Evolutionary conservation across 2,888 invertebrate genomes (phyloP), one percentile per base, ranked within the genome.

Genomic region (Julus scanicus): DNA sequence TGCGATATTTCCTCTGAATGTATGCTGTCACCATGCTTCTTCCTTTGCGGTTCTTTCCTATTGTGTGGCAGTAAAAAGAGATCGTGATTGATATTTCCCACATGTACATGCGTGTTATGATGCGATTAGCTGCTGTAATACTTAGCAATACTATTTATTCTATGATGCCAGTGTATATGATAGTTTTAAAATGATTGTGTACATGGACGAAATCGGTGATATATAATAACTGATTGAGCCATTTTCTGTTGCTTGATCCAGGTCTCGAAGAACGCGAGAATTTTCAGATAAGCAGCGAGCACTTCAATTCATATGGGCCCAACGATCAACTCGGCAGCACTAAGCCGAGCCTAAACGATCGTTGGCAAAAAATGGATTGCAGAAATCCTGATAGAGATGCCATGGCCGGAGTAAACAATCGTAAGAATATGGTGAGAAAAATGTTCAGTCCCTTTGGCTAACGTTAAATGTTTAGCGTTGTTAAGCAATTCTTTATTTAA

Each of bases 251-350:
- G 53, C 57, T 15, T 17, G 6, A 84, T 84, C 15, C 44, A 80
- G 88, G 87, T 15, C 37, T 86, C 53, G 89, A 88, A 80, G 84
- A 87, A n/a, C 88, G 89, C 17, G 89, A 89, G 57, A 89, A 89
- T 87, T 89, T 89, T 80, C 89, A 89, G 84, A 86, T 89, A 48
- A 88, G 71, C 84, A 86, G 88, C 29, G 89, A 89, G 40, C 86
- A 85, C 20, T 89, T 88, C 86, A 83, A 88, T n/a, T 37, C 40
- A 11, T 83, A 84, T 53, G 84, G 88, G 8, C 44, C 37, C n/a
- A 83, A 84, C 84, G 83, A 63, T 29, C 63, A 88, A 13, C 49
- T 57, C 20, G 71, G 71, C 20, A 84, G 84, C 88, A 88, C 88
- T 13, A 83, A 87, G 20, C 88, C 86, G 40, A 88, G 89, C 29